Evolutionary conservation across 2,888 invertebrate genomes (phyloP).

Genomic region (Argyresthia goedartella): DNA sequence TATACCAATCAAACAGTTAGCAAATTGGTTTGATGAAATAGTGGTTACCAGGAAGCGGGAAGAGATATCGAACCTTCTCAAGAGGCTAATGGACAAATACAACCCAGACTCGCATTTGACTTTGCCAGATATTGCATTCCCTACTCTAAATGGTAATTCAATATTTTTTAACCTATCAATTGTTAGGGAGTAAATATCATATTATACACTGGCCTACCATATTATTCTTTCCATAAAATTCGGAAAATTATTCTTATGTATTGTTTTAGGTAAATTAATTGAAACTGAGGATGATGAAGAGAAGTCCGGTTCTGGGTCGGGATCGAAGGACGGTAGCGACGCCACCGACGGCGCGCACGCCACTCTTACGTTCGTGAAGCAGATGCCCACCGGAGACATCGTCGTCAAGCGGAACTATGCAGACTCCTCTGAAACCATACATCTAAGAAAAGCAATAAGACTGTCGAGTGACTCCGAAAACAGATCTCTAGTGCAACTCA

Average conservation of each 20-base stretch:
- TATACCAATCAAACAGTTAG: conserved; percentile 85
- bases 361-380: conserved; percentile 56
- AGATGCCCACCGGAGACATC: conserved; percentile 54
- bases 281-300: conserved; percentile 70
- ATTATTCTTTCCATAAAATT: too few species aligned
- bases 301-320: conserved; percentile 36
- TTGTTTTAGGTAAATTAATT: conserved; percentile 67
- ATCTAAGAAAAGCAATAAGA: conserved; percentile 54
- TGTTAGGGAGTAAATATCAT: not conserved
- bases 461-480: conserved; percentile 57
- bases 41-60: conserved; percentile 87
- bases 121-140: conserved; percentile 80
- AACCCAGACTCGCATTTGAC: conserved; percentile 76
- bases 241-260: not conserved
- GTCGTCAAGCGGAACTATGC: conserved; percentile 50
- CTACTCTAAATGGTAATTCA: conserved; percentile 77
- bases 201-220: too few species aligned
- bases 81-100: conserved; percentile 79
- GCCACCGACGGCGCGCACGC: conserved; percentile 36
- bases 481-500: conserved; percentile 54
- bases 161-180: not conserved
- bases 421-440: conserved; percentile 50
- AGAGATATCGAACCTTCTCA: conserved; percentile 85
- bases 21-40: conserved; percentile 90
- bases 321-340: conserved; percentile 36